Evolutionary conservation across 2,113 vertebrate species (phyloP), one percentile per base, ranked within the genome.

Genomic region (Atherinomorus stipes): DNA sequence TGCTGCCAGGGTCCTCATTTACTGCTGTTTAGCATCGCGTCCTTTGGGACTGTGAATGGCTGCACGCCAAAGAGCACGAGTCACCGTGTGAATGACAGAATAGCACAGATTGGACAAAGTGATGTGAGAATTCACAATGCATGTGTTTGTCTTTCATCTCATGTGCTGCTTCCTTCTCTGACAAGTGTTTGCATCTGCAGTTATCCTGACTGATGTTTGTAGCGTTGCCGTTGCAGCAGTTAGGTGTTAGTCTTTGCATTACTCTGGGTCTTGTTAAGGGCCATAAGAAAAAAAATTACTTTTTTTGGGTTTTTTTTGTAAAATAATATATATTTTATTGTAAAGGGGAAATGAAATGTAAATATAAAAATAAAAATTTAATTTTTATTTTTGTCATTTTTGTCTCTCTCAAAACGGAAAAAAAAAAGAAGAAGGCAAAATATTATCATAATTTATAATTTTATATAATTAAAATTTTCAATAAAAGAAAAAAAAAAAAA

Each of bases 221-320:
- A 65, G 42, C 63, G 59, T 50, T 69, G 59, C 57, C 59, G 61
- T 63, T 60, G 65, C 50, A 58, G 64, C 45, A 28, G 62, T 65
- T 18, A 38, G 61, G 68, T 68, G 74, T 69, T 67, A 62, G 74
- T 80, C 72, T 81, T 71, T 74, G 72, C 81, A 78, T 78, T 74
- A 81, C 63, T 70, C 70, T 18, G 58, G 26, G 67, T 57, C 76
- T 85, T 78, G 72, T 88, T 86, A n/a, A n/a, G n/a, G n/a, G n/a
- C n/a, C n/a, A n/a, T n/a, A n/a, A n/a, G n/a, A n/a, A n/a, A n/a
- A n/a, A n/a, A n/a, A n/a, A n/a, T n/a, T n/a, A n/a, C n/a, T n/a
- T n/a, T n/a, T n/a, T n/a, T n/a, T n/a, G n/a, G n/a, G n/a, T n/a
- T n/a, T n/a, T n/a, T n/a, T n/a, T n/a, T n/a, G n/a, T n/a, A n/a